These are phyloP conservation scores for Lota lota DNA, from an alignment of 2,113 vertebrate species.

Conservation along the genomic window DNA sequence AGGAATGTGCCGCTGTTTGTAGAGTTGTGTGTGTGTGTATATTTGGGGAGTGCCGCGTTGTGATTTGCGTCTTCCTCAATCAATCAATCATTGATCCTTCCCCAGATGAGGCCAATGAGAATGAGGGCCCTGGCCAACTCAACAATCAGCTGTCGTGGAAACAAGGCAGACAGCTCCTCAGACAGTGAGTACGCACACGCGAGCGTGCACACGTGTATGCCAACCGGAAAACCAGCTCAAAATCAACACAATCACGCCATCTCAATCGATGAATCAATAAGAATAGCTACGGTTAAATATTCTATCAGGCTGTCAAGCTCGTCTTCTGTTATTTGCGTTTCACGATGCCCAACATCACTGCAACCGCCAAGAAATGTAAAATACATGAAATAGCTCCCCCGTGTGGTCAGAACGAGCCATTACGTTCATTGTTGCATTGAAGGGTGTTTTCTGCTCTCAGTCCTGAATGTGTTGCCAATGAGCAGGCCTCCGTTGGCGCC, in stretches of 20 bases:
- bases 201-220: too few relatives aligned
- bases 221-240: too few relatives aligned
- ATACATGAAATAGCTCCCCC: constrained; percentile 52
- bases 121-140: constrained; percentile 85
- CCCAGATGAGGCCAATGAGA: constrained; percentile 94
- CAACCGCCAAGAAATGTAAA: background rate
- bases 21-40: constrained; percentile 36
- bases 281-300: too few relatives aligned
- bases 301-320: background rate
- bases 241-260: too few relatives aligned
- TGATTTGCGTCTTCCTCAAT: constrained; percentile 55
- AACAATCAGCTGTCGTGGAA: constrained; percentile 99
- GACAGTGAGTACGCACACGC: constrained; percentile 83
- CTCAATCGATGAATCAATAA: too few relatives aligned
- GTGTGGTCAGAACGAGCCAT: constrained; percentile 35
- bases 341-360: too few relatives aligned
- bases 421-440: constrained; percentile 7
- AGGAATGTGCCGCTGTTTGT: constrained; percentile 50
- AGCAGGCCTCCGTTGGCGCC: constrained; percentile 7
- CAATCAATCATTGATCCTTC: constrained; percentile 27
- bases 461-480: background rate
- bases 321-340: background rate
- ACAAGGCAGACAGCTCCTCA: constrained; percentile 93
- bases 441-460: background rate
- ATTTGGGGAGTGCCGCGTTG: constrained; percentile 24